Percentiles rank a stretch among this genome's conserved stretches.
phyloP scores from a whole-genome alignment of 1,140 invertebrate genomes.

The Lanistes nyassanus region DNA sequence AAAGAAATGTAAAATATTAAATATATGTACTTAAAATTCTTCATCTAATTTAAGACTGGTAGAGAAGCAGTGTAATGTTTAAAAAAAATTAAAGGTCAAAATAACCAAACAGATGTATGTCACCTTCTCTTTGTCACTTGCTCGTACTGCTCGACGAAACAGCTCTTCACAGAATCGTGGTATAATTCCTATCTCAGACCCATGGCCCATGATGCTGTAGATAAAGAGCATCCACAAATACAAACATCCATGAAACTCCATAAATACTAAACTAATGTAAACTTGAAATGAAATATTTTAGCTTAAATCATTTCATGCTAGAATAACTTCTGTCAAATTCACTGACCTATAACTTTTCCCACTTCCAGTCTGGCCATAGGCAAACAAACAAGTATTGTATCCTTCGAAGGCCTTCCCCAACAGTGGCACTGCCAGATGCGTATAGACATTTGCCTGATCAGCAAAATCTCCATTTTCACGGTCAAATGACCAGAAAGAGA shows the following conservation, averaged over 20 bases:
- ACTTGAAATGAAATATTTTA: neutral
- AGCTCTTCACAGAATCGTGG: constrained; percentile 65
- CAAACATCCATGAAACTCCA: no score
- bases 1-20: no score
- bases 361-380: constrained; percentile 94
- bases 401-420: constrained; percentile 65
- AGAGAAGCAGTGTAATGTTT: no score
- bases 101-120: neutral
- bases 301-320: neutral
- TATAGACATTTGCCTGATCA: constrained; percentile 61
- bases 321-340: neutral
- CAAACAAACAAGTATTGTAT: constrained; percentile 79
- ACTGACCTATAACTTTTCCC: constrained; percentile 82
- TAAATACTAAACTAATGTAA: no score
- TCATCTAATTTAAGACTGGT: no score
- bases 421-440: constrained; percentile 60
- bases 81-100: neutral
- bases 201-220: constrained; percentile 65
- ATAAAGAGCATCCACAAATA: neutral
- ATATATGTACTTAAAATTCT: no score
- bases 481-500: constrained; percentile 73
- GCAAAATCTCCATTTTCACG: constrained; percentile 49
- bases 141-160: constrained; percentile 49
- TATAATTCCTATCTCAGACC: constrained; percentile 59
- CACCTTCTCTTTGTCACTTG: constrained; percentile 48